Conservation (phyloP, 2,888 invertebrate genomes). For the Plebejus melissa region DNA sequence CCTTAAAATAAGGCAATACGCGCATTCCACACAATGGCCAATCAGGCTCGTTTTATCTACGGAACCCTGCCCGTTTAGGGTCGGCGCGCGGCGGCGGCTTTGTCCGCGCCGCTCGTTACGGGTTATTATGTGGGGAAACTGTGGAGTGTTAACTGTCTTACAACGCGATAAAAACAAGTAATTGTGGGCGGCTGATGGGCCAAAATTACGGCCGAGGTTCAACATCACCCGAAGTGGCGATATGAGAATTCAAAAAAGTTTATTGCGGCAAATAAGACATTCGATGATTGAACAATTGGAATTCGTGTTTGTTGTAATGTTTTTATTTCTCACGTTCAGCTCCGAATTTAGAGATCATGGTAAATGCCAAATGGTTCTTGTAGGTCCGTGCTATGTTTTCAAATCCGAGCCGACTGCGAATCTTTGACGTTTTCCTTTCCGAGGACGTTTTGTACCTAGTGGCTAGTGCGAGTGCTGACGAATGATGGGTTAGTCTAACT, state of each 20-base stretch:
- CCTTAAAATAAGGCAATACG: neutral
- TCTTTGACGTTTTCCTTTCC: too few relatives aligned
- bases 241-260: neutral
- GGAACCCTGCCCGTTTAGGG: neutral
- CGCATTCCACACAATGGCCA: slow-evolving; percentile 2
- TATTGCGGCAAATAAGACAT: neutral
- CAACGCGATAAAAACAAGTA: neutral
- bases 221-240: neutral
- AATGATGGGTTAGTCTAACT: too few relatives aligned
- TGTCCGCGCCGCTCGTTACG: neutral
- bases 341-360: neutral
- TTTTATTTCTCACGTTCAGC: neutral
- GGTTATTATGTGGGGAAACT: slow-evolving; percentile 16
- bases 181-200: neutral
- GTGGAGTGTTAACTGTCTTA: neutral
- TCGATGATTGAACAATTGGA: neutral
- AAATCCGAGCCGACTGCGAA: too few relatives aligned
- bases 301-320: neutral
- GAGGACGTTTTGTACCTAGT: too few relatives aligned
- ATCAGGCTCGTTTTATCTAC: slow-evolving; percentile 7
- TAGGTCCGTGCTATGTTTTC: too few relatives aligned
- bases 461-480: too few relatives aligned
- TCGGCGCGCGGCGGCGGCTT: slow-evolving; percentile 13
- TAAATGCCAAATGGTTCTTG: too few relatives aligned
- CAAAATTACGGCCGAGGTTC: neutral